Evolutionary conservation across 2,797 vertebrate genomes (phyloP).

Genomic region (Sebastolobus altivelis): DNA sequence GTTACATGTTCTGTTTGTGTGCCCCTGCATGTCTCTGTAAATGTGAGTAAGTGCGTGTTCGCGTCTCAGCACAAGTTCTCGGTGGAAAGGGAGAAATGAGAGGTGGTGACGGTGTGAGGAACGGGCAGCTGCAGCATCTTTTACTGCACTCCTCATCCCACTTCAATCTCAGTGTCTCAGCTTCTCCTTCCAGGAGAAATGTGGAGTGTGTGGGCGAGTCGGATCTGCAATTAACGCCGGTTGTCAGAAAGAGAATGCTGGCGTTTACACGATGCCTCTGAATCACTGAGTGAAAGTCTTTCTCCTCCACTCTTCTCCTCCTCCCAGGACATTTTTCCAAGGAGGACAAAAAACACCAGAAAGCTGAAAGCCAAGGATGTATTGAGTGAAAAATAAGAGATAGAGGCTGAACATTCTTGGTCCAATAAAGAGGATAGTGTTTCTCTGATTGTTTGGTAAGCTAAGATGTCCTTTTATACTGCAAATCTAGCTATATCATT

Average conservation of each 20-base stretch:
- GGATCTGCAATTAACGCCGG: constrained; percentile 89
- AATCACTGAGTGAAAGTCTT: constrained; percentile 86
- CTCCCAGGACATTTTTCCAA: constrained; percentile 82
- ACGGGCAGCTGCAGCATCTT: constrained; percentile 82
- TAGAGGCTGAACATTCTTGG: constrained; percentile 78
- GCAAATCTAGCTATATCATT: constrained; percentile 41
- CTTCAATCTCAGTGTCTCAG: constrained; percentile 86
- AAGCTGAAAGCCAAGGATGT: constrained; percentile 80
- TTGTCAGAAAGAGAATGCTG: constrained; percentile 88
- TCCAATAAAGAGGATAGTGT: constrained; percentile 79
- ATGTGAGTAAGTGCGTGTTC: constrained; percentile 59
- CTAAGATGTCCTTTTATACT: constrained; percentile 60
- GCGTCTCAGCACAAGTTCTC: constrained; percentile 71
- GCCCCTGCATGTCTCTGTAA: constrained; percentile 56
- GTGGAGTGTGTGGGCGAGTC: constrained; percentile 88
- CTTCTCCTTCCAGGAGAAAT: constrained; percentile 85
- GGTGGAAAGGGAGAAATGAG: constrained; percentile 71
- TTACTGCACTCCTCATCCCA: constrained; percentile 84
- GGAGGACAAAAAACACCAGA: constrained; percentile 81
- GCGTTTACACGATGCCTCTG: constrained; percentile 86
- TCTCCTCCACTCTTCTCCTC: constrained; percentile 80
- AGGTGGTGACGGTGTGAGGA: constrained; percentile 82
- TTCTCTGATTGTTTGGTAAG: constrained; percentile 81
- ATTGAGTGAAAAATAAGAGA: constrained; percentile 73
- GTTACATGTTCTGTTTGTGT: constrained; percentile 62